Conservation (phyloP, 2,113 vertebrate species). For the Propithecus coquereli region DNA sequence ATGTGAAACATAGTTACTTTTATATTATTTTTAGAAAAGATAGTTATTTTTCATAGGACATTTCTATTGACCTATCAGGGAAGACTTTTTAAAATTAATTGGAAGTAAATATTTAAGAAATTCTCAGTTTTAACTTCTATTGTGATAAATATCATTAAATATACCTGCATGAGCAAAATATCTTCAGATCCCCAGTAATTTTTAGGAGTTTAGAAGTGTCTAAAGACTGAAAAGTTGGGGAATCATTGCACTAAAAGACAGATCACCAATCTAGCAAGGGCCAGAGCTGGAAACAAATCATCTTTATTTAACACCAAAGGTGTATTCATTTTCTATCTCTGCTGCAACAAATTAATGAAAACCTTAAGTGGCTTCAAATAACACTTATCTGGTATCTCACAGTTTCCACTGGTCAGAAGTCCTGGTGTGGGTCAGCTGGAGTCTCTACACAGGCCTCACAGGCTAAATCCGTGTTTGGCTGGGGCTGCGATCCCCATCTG, state of each 20-base stretch:
- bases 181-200: neutral
- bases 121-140: neutral
- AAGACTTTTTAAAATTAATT: neutral
- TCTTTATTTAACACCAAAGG: neutral
- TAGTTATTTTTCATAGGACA: neutral
- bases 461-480: too few species aligned
- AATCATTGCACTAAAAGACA: neutral
- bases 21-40: neutral
- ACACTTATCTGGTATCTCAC: neutral
- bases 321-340: neutral
- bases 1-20: neutral
- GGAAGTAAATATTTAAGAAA: neutral
- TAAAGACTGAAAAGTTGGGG: neutral
- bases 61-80: neutral
- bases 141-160: neutral
- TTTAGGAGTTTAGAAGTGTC: neutral
- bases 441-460: neutral
- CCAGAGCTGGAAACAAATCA: neutral
- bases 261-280: neutral
- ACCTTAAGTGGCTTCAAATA: neutral
- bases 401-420: too few species aligned
- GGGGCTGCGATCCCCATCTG: neutral
- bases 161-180: neutral
- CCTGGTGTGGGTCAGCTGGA: too few species aligned
- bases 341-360: neutral